A percentile compares a stretch with the other conserved stretches of the same genome.
Conservation (phyloP, 2,888 invertebrate species). For the Elmis aenea region DNA sequence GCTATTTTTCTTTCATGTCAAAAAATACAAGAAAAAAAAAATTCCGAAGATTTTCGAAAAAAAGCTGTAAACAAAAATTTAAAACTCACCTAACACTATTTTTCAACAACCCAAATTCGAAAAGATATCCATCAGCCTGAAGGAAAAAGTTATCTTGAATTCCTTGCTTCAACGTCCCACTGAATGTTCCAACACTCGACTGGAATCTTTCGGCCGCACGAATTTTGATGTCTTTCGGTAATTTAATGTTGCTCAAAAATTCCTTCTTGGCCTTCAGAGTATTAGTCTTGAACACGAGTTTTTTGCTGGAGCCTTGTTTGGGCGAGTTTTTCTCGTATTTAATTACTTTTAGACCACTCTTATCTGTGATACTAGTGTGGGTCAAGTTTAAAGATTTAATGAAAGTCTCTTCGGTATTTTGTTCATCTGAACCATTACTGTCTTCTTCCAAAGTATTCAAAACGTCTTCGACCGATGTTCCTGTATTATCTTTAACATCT, state of each 20-base stretch:
- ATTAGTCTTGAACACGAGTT: too few relatives aligned
- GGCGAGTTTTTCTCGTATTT: too few relatives aligned
- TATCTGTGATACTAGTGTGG: background rate
- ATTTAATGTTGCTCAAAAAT: conserved; percentile 22
- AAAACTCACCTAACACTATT: conserved; percentile 27
- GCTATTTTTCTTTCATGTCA: too few relatives aligned
- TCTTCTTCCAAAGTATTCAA: conserved; percentile 12
- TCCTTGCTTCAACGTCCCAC: conserved; percentile 25
- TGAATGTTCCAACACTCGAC: conserved; percentile 28
- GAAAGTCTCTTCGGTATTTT: too few relatives aligned
- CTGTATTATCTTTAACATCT: background rate
- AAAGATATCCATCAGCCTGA: conserved; percentile 35
- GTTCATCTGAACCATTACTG: too few relatives aligned
- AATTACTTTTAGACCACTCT: too few relatives aligned
- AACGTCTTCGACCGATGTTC: conserved; percentile 11
- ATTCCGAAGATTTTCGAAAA: background rate
- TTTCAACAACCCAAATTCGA: conserved; percentile 36
- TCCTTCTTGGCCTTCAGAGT: background rate
- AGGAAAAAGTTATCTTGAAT: conserved; percentile 31
- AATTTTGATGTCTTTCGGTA: conserved; percentile 24
- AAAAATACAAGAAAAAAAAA: conserved; percentile 1
- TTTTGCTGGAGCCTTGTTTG: background rate
- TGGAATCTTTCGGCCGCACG: conserved; percentile 24
- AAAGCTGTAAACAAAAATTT: conserved; percentile 1
- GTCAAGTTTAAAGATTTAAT: too few relatives aligned